These are phyloP conservation scores for Macrobrachium rosenbergii DNA, from an alignment of 1,140 invertebrate species.

Conservation along the genomic window DNA sequence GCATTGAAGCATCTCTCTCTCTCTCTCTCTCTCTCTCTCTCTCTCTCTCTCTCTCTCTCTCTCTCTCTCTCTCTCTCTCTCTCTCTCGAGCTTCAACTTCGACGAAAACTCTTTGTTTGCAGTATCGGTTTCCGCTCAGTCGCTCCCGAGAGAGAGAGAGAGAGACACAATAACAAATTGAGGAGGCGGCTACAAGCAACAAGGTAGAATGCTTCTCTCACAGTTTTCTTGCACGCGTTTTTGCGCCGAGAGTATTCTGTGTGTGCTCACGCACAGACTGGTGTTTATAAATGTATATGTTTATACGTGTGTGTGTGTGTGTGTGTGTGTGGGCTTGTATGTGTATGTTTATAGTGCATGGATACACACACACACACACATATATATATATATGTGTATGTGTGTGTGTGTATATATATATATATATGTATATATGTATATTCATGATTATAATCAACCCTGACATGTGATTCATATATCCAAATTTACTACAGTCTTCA, in stretches of 20 bases:
- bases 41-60: too few relatives aligned
- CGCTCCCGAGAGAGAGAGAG: neutral
- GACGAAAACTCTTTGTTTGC: too few relatives aligned
- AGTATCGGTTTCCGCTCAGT: too few relatives aligned
- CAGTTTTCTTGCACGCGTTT: too few relatives aligned
- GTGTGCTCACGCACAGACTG: too few relatives aligned
- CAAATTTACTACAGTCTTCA: neutral
- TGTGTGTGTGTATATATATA: conserved; percentile 11
- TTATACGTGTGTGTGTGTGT: neutral
- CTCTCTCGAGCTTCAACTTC: too few relatives aligned
- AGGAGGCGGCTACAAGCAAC: too few relatives aligned
- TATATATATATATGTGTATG: neutral
- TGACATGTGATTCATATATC: neutral
- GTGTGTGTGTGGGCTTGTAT: neutral
- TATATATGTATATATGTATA: neutral
- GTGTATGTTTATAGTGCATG: neutral
- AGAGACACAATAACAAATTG: neutral
- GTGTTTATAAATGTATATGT: neutral
- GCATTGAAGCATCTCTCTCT: too few relatives aligned
- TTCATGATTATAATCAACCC: neutral
- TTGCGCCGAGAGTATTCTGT: neutral
- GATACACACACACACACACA: neutral
- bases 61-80: too few relatives aligned
- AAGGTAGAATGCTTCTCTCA: too few relatives aligned
- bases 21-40: too few relatives aligned